Evolutionary conservation across 2,113 vertebrate genomes (phyloP).

Genomic region (Seriola aureovittata): DNA sequence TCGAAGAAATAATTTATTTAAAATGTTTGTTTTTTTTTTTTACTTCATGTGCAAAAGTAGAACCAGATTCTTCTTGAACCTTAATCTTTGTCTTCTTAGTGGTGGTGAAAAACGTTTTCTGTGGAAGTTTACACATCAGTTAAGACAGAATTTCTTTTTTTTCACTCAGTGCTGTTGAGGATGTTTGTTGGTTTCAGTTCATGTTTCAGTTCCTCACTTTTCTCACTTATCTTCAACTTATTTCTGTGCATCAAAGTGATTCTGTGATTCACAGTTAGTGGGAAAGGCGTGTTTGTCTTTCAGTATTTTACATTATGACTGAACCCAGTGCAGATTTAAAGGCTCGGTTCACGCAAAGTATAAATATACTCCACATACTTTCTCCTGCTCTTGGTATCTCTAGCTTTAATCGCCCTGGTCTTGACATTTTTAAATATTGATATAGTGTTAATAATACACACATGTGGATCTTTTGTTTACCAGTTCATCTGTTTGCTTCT

Average conservation of each 20-base stretch:
- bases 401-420: background rate
- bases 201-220: background rate
- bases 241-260: background rate
- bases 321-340: background rate
- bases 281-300: background rate
- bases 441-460: too few relatives aligned
- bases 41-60: background rate
- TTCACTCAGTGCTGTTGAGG: background rate
- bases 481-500: too few relatives aligned
- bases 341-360: background rate
- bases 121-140: background rate
- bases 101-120: background rate
- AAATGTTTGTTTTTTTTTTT: background rate
- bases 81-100: background rate
- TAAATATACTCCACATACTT: background rate
- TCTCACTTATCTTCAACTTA: too few relatives aligned
- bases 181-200: background rate
- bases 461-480: too few relatives aligned
- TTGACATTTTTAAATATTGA: too few relatives aligned
- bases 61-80: background rate
- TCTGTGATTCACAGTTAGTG: background rate
- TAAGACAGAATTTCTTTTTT: background rate
- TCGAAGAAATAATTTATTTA: background rate
- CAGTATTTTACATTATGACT: background rate
- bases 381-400: background rate